These are phyloP conservation scores for Apistogramma diplotaenia DNA, from an alignment of 2,113 vertebrate genomes.

Conservation along the genomic window DNA sequence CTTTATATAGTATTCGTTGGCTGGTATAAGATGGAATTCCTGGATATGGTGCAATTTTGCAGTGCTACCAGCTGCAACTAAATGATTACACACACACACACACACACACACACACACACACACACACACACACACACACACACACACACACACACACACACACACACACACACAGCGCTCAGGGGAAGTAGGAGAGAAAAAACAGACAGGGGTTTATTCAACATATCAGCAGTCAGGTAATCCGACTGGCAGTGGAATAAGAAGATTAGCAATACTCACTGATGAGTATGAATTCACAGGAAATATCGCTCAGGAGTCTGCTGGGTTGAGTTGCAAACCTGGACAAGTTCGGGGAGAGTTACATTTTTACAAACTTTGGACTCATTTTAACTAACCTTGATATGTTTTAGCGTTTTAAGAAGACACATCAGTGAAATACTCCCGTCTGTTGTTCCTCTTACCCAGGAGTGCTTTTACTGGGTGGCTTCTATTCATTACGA, in stretches of 20 bases:
- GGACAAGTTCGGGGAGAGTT: neutral
- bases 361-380: neutral
- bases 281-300: slow-evolving; percentile 39
- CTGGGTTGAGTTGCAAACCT: slow-evolving; percentile 8
- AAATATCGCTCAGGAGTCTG: slow-evolving; percentile 24
- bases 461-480: neutral
- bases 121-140: slow-evolving; percentile 25
- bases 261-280: slow-evolving; percentile 56
- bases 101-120: slow-evolving; percentile 20
- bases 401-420: neutral
- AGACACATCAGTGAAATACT: neutral
- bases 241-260: slow-evolving; percentile 51
- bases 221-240: slow-evolving; percentile 66
- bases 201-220: slow-evolving; percentile 49
- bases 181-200: slow-evolving; percentile 10
- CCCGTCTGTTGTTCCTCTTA: neutral
- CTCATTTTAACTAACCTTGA: neutral
- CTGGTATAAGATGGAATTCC: slow-evolving; percentile 22
- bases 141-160: slow-evolving; percentile 10
- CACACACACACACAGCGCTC: slow-evolving; percentile 23
- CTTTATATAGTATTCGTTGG: slow-evolving; percentile 33
- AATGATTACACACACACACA: slow-evolving; percentile 56
- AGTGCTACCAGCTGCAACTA: slow-evolving; percentile 46
- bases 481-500: neutral
- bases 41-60: slow-evolving; percentile 34